Evolutionary conservation across 2,797 vertebrate genomes (phyloP), one percentile per base, ranked within the genome.

Genomic region (Artibeus lituratus): DNA sequence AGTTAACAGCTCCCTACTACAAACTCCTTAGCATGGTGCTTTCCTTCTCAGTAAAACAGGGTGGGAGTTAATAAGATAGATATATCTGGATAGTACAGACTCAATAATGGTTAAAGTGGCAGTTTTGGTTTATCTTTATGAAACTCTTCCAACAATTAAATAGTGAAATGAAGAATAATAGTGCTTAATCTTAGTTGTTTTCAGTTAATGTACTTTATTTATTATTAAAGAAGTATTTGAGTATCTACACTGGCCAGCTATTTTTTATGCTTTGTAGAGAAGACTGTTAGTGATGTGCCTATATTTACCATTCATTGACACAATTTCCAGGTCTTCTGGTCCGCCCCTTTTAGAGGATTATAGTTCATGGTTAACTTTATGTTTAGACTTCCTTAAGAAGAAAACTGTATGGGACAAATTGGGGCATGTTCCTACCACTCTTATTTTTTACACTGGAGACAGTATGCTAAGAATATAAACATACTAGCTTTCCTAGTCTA

Each of bases 401-500:
- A 85, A 49, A 65, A 47, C 10, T 87, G 7, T 83, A 10, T 90
- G 47, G 65, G 44, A 92, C 65, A 96, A 82, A 80, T 87, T 81
- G 76, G 19, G 67, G 26, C 49, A 37, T 91, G 87, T 73, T 93
- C 32, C 19, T 96, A 7, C 32, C 82, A 37, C 18, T 70, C 19
- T 77, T 83, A 65, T 96, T 93, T 93, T 82, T 92, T 84, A 96
- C 15, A 96, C 0, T 73, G n/a, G 74, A 89, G 55, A 87, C 44
- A 87, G 83, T 78, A 62, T 86, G 91, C 1, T 87, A 94, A 55
- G 9, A 89, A 35, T 67, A 57, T 70, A 82, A 94, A 74, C 35
- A 94, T 47, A 42, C 51, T 57, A 86, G 21, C 32, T 94, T 91
- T 88, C 62, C 91, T 88, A 47, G 4, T 86, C 82, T 97, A 97